Conservation (phyloP, 2,113 vertebrate genomes). For the Ramphastos sulfuratus region DNA sequence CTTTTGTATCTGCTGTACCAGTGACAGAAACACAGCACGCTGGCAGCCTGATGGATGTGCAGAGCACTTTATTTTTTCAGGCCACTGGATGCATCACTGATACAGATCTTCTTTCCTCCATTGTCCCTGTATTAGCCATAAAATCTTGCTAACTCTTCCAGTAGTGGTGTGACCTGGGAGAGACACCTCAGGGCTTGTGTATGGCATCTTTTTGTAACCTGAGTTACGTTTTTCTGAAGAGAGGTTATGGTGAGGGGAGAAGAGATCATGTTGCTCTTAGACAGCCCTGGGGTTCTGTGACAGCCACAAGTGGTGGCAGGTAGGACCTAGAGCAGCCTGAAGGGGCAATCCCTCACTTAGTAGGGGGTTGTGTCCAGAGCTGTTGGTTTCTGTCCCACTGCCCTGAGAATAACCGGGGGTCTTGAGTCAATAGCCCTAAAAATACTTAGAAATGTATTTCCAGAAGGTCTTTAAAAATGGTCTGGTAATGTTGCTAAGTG, state of each 20-base stretch:
- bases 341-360: too few relatives aligned
- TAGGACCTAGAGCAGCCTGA: neutral
- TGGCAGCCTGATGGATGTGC: neutral
- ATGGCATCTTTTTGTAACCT: neutral
- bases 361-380: neutral
- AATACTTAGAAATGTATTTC: neutral
- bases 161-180: neutral
- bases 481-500: neutral
- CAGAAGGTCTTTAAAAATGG: neutral
- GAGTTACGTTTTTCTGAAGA: neutral
- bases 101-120: neutral
- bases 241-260: neutral
- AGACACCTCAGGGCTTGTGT: neutral
- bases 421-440: neutral
- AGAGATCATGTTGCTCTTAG: neutral
- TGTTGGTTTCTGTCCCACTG: neutral
- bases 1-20: neutral
- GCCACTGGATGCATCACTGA: neutral
- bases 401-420: neutral
- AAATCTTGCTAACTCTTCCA: neutral
- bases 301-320: neutral
- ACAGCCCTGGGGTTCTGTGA: neutral
- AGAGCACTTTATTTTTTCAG: neutral
- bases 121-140: neutral
- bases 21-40: neutral